A percentile compares a stretch with the other conserved stretches of the same genome.
These are phyloP conservation scores for Pseudachorutes palmiensis DNA, from an alignment of 1,140 invertebrate species.

Conservation along the genomic window DNA sequence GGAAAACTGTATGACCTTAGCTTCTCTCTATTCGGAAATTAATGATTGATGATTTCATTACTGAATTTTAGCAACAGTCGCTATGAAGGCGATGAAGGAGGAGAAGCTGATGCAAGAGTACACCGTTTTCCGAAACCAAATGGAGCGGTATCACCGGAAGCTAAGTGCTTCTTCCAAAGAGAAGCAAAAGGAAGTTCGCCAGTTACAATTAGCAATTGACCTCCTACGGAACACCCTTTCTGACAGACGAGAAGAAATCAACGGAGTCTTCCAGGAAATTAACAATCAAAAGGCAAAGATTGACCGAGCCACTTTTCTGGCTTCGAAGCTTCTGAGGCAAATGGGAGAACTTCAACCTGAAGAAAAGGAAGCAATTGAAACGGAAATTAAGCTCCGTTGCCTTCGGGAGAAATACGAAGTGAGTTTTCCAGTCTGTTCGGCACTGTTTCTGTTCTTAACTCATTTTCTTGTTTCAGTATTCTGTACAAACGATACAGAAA, in stretches of 20 bases:
- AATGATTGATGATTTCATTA: not conserved
- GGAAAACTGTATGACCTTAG: conserved; percentile 22
- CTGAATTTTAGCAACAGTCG: not conserved
- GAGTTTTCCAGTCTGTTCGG: not conserved
- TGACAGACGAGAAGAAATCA: conserved; percentile 31
- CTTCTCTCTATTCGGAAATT: not conserved
- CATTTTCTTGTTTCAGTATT: not conserved
- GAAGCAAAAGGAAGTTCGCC: not conserved
- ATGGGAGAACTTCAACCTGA: conserved; percentile 13
- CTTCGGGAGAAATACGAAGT: conserved; percentile 28
- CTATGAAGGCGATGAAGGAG: not conserved
- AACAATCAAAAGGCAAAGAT: conserved; percentile 32
- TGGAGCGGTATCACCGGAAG: no score
- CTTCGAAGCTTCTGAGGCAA: conserved; percentile 18
- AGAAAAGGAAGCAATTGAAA: conserved; percentile 22
- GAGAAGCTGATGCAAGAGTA: not conserved
- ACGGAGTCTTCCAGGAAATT: conserved; percentile 24
- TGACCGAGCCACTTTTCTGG: conserved; percentile 21
- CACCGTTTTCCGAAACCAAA: no score
- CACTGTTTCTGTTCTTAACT: not conserved
- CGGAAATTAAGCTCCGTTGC: conserved; percentile 24
- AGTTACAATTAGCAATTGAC: not conserved
- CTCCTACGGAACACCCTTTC: not conserved
- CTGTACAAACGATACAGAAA: not conserved
- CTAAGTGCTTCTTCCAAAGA: not conserved